Evolutionary conservation across 2,797 vertebrate species (phyloP), one percentile per base, ranked within the genome.

Genomic region (Morus bassanus): DNA sequence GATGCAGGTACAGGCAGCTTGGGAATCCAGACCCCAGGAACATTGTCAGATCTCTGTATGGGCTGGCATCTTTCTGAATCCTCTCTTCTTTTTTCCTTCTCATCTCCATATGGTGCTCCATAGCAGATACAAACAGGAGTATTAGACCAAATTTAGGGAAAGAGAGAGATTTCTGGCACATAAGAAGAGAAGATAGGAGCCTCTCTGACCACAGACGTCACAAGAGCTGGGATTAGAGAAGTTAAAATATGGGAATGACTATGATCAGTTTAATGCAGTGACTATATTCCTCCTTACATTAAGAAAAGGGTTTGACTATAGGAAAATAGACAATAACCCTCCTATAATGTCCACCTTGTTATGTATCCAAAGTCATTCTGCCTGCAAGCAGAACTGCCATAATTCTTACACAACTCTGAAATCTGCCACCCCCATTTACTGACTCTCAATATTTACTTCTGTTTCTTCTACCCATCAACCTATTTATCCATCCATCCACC

Each of bases 1-100:
- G 18, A 48, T 48, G 10, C 2, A 35, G 43, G 5, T 25, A 81
- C 12, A 0, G 0, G 2, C 15, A 28, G 2, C 1, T 74, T 4
- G 1, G 46, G 37, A 85, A 67, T 88, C 19, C 28, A 81, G 65
- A 19, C 10, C 7, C 8, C n/a, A 61, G 19, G 7, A 84, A 27
- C 10, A 43, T 6, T 10, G 7, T n/a, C 64, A 81, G 41, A 13
- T 74, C 31, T 70, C 8, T 41, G 16, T 27, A 48, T 5, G 6
- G 9, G 14, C 17, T 12, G 24, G 19, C 37, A 14, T 15, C 10
- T 57, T 69, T 65, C 63, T 61, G 18, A 83, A 43, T 80, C 15
- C 3, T 76, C 11, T 82, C 15, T 31, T 65, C 15, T 14, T 57
- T 67, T 53, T 56, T 23, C 1, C 18, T 64, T 64, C 37, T 67